Conservation (phyloP, 2,113 vertebrate species). For the Uria lomvia region DNA sequence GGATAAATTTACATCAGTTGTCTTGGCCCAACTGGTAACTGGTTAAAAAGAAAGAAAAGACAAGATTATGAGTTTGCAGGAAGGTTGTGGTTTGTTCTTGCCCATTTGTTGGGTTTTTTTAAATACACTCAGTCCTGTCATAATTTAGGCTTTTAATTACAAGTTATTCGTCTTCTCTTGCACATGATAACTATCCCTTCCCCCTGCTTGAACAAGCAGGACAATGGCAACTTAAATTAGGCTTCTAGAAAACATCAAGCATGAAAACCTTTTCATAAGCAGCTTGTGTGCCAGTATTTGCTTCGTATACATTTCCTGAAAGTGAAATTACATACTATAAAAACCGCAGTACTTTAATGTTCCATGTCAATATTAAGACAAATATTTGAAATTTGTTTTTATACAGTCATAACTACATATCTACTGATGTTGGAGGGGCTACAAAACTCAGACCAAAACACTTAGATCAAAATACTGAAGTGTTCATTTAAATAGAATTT, state of each 20-base stretch:
- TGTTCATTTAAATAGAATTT: neutral
- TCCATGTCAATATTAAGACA: neutral
- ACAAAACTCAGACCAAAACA: neutral
- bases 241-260: neutral
- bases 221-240: neutral
- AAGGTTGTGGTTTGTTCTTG: neutral
- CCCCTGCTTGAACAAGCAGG: neutral
- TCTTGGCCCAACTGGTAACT: conserved; percentile 70
- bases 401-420: neutral
- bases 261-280: neutral
- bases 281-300: neutral
- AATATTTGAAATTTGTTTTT: neutral
- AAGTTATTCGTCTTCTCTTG: neutral
- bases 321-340: neutral
- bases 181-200: neutral
- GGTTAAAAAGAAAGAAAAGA: neutral
- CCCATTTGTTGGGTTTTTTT: neutral
- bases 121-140: neutral
- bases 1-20: conserved; percentile 61
- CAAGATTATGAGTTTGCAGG: neutral
- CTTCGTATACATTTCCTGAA: neutral
- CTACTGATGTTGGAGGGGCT: neutral
- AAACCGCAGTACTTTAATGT: neutral
- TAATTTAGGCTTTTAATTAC: neutral
- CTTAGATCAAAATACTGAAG: neutral